Conservation (phyloP, 1,140 invertebrate genomes). For the Cepaea nemoralis region DNA sequence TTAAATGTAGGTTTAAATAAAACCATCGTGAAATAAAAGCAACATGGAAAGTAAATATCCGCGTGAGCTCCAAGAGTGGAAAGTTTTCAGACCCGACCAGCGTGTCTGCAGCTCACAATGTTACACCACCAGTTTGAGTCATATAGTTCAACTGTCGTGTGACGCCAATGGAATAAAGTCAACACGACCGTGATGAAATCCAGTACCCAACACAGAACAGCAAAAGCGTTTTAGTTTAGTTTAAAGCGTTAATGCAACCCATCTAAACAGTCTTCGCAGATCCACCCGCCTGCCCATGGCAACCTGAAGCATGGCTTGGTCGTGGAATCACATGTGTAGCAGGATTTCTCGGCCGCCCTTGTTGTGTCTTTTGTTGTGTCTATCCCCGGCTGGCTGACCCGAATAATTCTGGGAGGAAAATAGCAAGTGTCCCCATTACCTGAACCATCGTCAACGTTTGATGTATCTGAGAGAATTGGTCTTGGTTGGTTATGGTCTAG, state of each 20-base stretch:
- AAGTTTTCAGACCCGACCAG: too few relatives aligned
- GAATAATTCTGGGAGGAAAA: not conserved
- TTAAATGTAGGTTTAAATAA: too few relatives aligned
- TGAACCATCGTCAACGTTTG: not conserved
- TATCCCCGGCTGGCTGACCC: not conserved
- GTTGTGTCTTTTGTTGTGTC: not conserved
- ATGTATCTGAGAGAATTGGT: not conserved
- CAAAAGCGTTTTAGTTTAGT: too few relatives aligned
- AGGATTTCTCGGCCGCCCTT: not conserved
- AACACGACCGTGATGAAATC: too few relatives aligned
- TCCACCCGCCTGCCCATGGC: conserved; percentile 36
- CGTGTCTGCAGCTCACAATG: too few relatives aligned
- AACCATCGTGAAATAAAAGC: too few relatives aligned
- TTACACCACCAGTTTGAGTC: too few relatives aligned
- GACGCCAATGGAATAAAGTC: too few relatives aligned
- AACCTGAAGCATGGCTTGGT: conserved; percentile 28
- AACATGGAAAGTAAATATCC: too few relatives aligned
- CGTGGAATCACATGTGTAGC: conserved; percentile 20
- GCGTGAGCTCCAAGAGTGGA: too few relatives aligned
- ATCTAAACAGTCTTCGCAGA: conserved; percentile 39
- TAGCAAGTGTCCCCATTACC: not conserved
- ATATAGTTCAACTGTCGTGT: too few relatives aligned
- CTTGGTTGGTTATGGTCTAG: not conserved
- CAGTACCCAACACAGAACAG: too few relatives aligned
- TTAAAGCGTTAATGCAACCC: conserved; percentile 5